Base-by-base conservation (phyloP, 2,888 invertebrate genomes). In the Biston stratarius region DNA sequence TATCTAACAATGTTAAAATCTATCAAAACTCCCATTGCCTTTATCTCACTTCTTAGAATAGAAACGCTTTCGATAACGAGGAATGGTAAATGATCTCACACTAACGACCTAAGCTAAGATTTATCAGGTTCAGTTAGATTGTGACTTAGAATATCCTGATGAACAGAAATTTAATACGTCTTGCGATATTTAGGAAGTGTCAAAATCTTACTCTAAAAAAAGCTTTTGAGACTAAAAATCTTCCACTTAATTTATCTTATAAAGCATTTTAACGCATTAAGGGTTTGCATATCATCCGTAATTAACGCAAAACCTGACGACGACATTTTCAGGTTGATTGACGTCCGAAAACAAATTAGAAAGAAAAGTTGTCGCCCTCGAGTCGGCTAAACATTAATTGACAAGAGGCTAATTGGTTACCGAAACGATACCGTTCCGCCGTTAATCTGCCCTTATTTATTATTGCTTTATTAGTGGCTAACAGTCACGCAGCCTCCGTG, bases 361-460 rank as follows among this genome's bases (percentile, higher is more conserved):
- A 64, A 59, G 59, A 59, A 59, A 61, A 64, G 48, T 69, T 48
- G 69, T 69, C 64, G 53, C 63, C 36, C 59, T 47, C 49, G 51
- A 67, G 51, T 44, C 61, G 10, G 58, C 49, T 55, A 52, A 64
- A 68, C 57, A 69, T 61, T 69, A 69, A 64, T 69, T 69, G 69
- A 62, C 64, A 49, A 52, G 58, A 58, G 47, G 55, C 62, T 69
- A 69, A 69, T 65, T 69, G 69, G 69, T 61, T 62, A 49, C 62
- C 60, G 59, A 60, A 63, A 61, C 66, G 47, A 47, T 53, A 58
- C 47, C 52, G 58, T 53, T 62, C 59, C 55, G 55, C 44, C 59
- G 62, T 67, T 60, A 67, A 67, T 67, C 67, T 67, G 59, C 45
- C 49, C 40, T 67, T 67, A 61, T 61, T 67, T 67, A 63, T 56